Evolutionary conservation across 2,113 vertebrate genomes (phyloP).

Genomic region (Oryzias woworae): DNA sequence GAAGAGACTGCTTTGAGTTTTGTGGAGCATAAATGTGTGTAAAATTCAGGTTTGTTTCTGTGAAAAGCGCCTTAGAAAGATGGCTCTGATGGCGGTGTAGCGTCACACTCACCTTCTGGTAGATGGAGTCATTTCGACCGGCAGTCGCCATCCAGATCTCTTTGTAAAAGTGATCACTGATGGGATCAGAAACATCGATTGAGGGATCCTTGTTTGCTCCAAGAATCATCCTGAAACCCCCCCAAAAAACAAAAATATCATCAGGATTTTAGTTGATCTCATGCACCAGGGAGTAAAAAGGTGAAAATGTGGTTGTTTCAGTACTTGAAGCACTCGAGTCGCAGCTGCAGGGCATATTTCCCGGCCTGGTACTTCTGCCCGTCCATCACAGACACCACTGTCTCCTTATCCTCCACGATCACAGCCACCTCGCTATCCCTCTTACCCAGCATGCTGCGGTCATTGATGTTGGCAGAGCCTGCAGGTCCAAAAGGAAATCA

Average conservation of each 20-base stretch:
- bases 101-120: constrained; percentile 80
- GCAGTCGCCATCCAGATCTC: constrained; percentile 92
- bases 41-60: background rate
- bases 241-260: background rate
- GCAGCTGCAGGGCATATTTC: constrained; percentile 80
- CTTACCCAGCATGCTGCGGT: constrained; percentile 97
- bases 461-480: constrained; percentile 99
- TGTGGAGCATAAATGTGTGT: background rate
- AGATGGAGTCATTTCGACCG: constrained; percentile 91
- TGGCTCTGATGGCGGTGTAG: background rate
- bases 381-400: constrained; percentile 84
- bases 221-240: constrained; percentile 81
- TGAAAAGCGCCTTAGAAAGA: background rate
- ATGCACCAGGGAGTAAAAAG: too few relatives aligned
- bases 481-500: background rate
- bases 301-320: background rate
- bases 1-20: too few relatives aligned
- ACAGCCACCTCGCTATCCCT: constrained; percentile 95
- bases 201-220: constrained; percentile 79
- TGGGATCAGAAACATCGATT: constrained; percentile 86
- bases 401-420: constrained; percentile 88
- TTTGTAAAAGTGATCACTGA: constrained; percentile 96
- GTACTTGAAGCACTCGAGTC: constrained; percentile 94
- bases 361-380: constrained; percentile 84
- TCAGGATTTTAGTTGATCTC: background rate